Evolutionary conservation across 2,113 vertebrate genomes (phyloP).

Genomic region (Ciconia stormi): DNA sequence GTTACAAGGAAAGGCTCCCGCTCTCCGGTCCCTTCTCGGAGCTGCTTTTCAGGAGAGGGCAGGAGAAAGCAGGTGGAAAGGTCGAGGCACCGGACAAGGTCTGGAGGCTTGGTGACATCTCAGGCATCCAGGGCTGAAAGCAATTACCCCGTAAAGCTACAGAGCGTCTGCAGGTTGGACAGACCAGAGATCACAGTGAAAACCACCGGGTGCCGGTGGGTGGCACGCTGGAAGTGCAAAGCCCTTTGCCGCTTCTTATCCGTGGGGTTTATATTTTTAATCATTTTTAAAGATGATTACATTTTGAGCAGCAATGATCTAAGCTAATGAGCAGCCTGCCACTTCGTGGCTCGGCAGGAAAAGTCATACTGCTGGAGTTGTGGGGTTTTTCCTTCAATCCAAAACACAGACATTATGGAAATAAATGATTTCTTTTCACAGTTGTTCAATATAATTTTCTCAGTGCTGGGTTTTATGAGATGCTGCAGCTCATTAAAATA

Average conservation of each 20-base stretch:
- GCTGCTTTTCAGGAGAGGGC: neutral
- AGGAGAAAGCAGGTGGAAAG: neutral
- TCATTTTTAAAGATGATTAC: neutral
- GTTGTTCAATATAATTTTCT: neutral
- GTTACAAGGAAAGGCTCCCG: neutral
- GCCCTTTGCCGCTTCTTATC: neutral
- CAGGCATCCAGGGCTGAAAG: neutral
- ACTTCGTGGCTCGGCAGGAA: neutral
- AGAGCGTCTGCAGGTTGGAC: neutral
- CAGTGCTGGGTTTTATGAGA: neutral
- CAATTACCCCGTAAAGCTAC: rapidly evolving
- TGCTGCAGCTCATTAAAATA: conserved; percentile 23
- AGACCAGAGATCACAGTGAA: neutral
- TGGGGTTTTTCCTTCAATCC: neutral
- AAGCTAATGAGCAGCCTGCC: neutral
- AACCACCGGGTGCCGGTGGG: neutral
- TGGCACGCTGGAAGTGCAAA: neutral
- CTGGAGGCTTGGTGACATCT: rapidly evolving
- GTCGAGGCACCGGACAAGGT: rapidly evolving
- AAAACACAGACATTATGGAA: neutral
- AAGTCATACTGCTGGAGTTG: neutral
- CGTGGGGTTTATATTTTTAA: neutral
- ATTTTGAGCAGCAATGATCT: neutral
- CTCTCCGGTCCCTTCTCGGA: rapidly evolving
- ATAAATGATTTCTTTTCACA: neutral